phyloP scores from a whole-genome alignment of 2,888 invertebrate genomes.

The Dexiosoma caninum region DNA sequence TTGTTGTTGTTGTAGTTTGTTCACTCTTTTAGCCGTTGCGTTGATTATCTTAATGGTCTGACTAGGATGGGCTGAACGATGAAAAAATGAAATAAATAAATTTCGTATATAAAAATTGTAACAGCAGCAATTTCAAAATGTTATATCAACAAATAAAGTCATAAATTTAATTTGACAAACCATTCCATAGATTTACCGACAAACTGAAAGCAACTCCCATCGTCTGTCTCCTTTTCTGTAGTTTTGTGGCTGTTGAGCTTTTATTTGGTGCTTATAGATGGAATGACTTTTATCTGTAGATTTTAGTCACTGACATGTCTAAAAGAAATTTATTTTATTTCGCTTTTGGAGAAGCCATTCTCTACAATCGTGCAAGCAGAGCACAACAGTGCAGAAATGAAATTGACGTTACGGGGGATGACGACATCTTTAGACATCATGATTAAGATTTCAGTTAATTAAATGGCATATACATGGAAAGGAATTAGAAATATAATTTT shows the following conservation, averaged over 20 bases:
- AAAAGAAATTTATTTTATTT: constrained; percentile 57
- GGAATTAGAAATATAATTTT: neutral
- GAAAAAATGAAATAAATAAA: constrained; percentile 25
- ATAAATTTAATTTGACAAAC: constrained; percentile 64
- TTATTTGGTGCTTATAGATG: constrained; percentile 44
- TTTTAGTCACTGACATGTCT: constrained; percentile 60
- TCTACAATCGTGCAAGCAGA: neutral
- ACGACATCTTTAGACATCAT: neutral
- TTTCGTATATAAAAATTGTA: constrained; percentile 56
- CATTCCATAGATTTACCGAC: constrained; percentile 44
- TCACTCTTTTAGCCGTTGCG: constrained; percentile 37
- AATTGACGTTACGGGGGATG: neutral
- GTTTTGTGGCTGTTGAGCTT: constrained; percentile 27
- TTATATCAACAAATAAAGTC: constrained; percentile 63
- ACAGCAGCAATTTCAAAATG: constrained; percentile 61
- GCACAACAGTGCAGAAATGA: neutral
- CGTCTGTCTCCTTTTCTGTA: constrained; percentile 30
- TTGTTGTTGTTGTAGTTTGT: constrained; percentile 29
- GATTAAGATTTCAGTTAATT: constrained; percentile 44
- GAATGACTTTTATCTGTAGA: constrained; percentile 61
- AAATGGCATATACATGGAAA: neutral
- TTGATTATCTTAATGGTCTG: constrained; percentile 59
- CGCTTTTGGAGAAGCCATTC: constrained; percentile 14
- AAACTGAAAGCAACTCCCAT: constrained; percentile 32
- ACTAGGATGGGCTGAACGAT: constrained; percentile 29